Evolutionary conservation across 2,113 vertebrate species (phyloP), one percentile per base, ranked within the genome.

Genomic region (Rafetus swinhoei): DNA sequence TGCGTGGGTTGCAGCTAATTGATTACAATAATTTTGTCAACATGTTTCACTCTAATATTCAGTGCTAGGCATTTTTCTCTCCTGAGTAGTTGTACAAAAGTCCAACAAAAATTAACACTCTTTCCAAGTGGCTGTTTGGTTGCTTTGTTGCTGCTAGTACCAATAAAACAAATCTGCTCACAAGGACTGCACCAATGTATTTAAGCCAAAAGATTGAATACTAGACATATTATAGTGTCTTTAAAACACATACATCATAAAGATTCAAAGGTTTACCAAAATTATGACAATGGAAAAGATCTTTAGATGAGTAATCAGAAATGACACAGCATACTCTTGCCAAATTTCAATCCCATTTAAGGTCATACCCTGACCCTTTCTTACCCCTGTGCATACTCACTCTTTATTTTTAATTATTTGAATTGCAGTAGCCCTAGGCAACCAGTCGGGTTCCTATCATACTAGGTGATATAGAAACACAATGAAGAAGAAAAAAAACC

Each of bases 131-230:
- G 11, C 32, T 15, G 3, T 1, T 2, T 85, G 7, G 2, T 5
- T 92, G 7, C 35, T 85, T 18, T 0, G 0, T 65, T n/a, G 62
- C 62, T 65, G 15, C 16, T 4, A 81, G 32, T 7, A 13, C 21
- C 52, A 39, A 32, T 24, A 2, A 6, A 65, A 65, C 18, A n/a
- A 27, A 2, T 29, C 16, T 1, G 1, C 13, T 82, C 32, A 55
- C 14, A n/a, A 2, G 2, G 60, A 59, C 4, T 24, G 69, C 39
- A 74, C 11, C 1, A 14, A 53, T 62, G 25, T 4, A 52, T 39
- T 14, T 2, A 84, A 50, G 24, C 82, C 59, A 27, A n/a, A 90
- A 8, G 88, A 11, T 56, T 11, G 88, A 90, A 50, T 32, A 4
- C 0, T 74, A 21, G 69, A 13, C 50, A 0, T 35, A 52, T 8